phyloP scores from a whole-genome alignment of 2,888 invertebrate genomes.

The Operophtera brumata region DNA sequence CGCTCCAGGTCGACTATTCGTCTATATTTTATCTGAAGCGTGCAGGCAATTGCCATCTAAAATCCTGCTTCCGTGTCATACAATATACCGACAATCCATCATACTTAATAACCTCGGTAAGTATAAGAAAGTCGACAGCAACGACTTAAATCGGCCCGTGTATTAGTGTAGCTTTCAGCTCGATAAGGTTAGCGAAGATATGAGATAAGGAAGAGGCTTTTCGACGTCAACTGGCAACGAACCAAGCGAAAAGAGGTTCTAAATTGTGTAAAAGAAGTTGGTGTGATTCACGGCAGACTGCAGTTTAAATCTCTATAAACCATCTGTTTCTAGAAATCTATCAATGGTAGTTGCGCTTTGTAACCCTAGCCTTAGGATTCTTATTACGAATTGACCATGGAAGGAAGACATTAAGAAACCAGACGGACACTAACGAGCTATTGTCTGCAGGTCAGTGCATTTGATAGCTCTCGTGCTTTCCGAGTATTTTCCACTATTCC shows the following conservation, averaged over 20 bases:
- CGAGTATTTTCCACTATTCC: no score
- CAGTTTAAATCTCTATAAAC: not conserved
- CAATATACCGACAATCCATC: constrained; percentile 17
- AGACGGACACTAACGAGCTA: constrained; percentile 2
- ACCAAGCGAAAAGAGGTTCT: not conserved
- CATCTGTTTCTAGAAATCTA: no score
- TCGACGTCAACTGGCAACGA: not conserved
- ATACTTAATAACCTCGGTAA: constrained; percentile 17
- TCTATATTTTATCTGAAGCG: not conserved
- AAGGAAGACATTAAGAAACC: not conserved
- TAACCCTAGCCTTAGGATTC: no score
- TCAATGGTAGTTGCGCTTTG: no score
- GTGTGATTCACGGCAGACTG: not conserved
- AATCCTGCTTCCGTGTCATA: not conserved
- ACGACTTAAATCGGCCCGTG: not conserved
- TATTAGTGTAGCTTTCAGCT: not conserved
- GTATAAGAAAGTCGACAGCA: not conserved
- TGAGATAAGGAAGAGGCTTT: not conserved
- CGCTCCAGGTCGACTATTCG: not conserved
- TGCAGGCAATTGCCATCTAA: not conserved
- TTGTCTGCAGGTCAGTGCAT: constrained; percentile 1
- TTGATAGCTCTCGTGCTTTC: constrained; percentile 1
- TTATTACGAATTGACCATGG: not conserved
- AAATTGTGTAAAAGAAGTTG: not conserved
- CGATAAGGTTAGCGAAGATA: not conserved